These are phyloP conservation scores for Pammene fasciana DNA, from an alignment of 2,888 invertebrate genomes.

Conservation along the genomic window DNA sequence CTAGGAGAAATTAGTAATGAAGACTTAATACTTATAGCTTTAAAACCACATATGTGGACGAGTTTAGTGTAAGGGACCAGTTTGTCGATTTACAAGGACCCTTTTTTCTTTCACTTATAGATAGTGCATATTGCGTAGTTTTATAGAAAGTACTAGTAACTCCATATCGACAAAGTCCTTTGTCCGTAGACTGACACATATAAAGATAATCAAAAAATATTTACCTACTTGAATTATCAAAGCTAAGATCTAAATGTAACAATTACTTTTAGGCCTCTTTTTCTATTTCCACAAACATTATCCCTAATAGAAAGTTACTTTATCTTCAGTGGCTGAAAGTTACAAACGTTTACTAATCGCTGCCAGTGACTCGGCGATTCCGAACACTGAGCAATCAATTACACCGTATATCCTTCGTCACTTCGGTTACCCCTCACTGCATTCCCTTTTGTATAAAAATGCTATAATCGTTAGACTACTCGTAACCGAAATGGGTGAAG, in stretches of 20 bases:
- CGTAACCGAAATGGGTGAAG: not conserved
- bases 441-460: slow-evolving; percentile 27
- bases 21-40: too few species aligned
- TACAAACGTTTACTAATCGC: slow-evolving; percentile 39
- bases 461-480: slow-evolving; percentile 3
- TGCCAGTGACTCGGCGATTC: slow-evolving; percentile 32
- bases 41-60: too few species aligned
- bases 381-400: slow-evolving; percentile 38
- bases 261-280: not conserved
- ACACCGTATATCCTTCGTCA: slow-evolving; percentile 32
- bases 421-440: slow-evolving; percentile 21
- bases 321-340: slow-evolving; percentile 26
- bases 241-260: too few species aligned
- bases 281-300: slow-evolving; percentile 11
- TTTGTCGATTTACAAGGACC: too few species aligned
- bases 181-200: too few species aligned
- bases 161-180: too few species aligned
- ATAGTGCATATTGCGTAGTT: too few species aligned
- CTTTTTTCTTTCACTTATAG: too few species aligned
- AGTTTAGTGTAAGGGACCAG: too few species aligned
- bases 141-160: too few species aligned
- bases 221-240: too few species aligned
- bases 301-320: slow-evolving; percentile 29
- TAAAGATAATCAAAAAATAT: not conserved
- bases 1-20: too few species aligned